Evolutionary conservation across 2,888 invertebrate genomes (phyloP), one percentile per base, ranked within the genome.

Genomic region (Eucera pruinosa): DNA sequence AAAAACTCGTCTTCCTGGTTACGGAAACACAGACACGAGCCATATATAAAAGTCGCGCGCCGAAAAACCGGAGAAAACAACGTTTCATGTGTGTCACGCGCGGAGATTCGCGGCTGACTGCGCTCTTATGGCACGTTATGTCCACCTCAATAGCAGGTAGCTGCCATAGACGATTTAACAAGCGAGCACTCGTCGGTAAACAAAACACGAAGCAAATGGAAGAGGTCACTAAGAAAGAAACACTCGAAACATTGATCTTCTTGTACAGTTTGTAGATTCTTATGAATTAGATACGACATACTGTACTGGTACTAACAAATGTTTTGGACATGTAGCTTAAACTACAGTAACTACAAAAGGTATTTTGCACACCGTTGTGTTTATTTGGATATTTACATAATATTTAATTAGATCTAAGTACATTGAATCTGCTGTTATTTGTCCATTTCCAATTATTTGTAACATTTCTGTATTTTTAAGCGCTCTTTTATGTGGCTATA

Each of bases 1-100:
- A 62, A 82, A 85, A 84, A 86, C 86, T 87, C 81, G 86, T 85
- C 82, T 62, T 85, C 82, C 76, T 82, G 80, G 84, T 88, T 86
- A 83, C 85, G 84, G 78, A 83, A 88, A 88, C 39, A 23, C 41
- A 43, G 7, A 52, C 39, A 62, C 39, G 33, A 18, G 39, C 27
- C 55, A 13, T 50, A 54, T 55, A 69, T 68, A 74, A 65, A 62
- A 68, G 52, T 65, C 54, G 67, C 67, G 36, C 55, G 39, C 55
- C 54, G 70, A 80, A 77, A n/a, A 71, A 62, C 18, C 57, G 41
- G 57, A 67, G 78, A 50, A 58, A 73, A 81, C 25, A 25, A 64
- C 48, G 33, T 39, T 48, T 39, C 54, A 11, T 55, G 66, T 58
- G 52, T 15, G 60, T 70, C 55, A 45, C 67, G 27, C 23, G 45